Percentiles rank a stretch among this genome's conserved stretches.
Evolutionary conservation across 2,888 invertebrate genomes (phyloP).

Genomic region (Drosophila melanosoma): DNA sequence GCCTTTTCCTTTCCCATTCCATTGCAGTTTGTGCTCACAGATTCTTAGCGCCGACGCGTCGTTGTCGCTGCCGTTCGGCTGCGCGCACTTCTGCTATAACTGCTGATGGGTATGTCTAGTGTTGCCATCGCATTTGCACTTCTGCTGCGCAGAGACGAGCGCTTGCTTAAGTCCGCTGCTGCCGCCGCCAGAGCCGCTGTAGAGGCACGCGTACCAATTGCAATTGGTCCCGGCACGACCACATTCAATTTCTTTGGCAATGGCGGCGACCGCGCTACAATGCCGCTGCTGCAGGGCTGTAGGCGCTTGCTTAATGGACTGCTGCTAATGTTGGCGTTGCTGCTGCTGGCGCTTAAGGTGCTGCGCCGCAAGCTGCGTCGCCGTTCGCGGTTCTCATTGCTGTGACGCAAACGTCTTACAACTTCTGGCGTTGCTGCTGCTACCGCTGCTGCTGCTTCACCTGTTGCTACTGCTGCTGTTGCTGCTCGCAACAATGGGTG

Average conservation of each 20-base stretch:
- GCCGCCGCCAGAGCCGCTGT: constrained; percentile 72
- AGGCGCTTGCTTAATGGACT: constrained; percentile 69
- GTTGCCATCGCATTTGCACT: constrained; percentile 39
- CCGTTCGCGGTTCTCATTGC: constrained; percentile 64
- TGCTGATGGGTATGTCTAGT: constrained; percentile 60
- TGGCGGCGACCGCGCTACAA: constrained; percentile 74
- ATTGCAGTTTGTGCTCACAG: background rate
- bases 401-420: constrained; percentile 57
- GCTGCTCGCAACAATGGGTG: constrained; percentile 21
- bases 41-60: constrained; percentile 35
- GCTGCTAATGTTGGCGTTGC: constrained; percentile 12
- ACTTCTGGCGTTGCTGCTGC: background rate
- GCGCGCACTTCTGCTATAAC: constrained; percentile 53
- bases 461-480: background rate
- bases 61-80: constrained; percentile 34
- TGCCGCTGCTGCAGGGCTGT: constrained; percentile 67
- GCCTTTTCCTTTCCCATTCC: background rate
- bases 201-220: constrained; percentile 70
- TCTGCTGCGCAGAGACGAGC: constrained; percentile 70
- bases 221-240: constrained; percentile 69
- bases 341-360: constrained; percentile 35
- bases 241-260: constrained; percentile 78
- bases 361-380: constrained; percentile 54
- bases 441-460: background rate
- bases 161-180: constrained; percentile 61